Evolutionary conservation across 1,140 invertebrate genomes (phyloP), one percentile per base, ranked within the genome.

Genomic region (Caerostris extrusa): DNA sequence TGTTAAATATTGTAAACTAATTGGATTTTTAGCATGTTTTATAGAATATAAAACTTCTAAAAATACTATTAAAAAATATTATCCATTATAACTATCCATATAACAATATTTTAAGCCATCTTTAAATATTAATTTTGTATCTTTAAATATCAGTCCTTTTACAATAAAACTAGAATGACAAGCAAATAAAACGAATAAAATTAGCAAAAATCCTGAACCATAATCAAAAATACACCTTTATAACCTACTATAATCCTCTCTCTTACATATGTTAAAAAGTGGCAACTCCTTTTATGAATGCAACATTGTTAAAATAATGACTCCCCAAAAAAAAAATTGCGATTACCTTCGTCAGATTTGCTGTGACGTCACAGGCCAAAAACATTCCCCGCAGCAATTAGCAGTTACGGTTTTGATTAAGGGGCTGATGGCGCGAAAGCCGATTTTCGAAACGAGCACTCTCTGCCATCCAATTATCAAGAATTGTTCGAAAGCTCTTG

Each of bases 331-430:
- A 17, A 64, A 53, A 77, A 77, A 77, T 50, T 4, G 7, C 8
- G 53, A 77, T 77, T 77, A 77, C 71, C 34, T 77, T 4, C 50
- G 0, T 64, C 17, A 10, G 7, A 34, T 77, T 14, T 77, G 71
- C 8, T 12, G 34, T 53, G 34, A 53, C 71, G 50, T 77, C 8
- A 50, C 71, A 34, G 2, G 10, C 3, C 50, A 50, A 12, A 77
- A 77, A 77, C 53, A 77, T 77, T 77, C 71, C 50, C 50, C 10
- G 50, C 8, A 77, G 71, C 71, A 77, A 77, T 77, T 77, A 77
- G 71, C 71, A 77, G 71, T 77, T 77, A 77, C 19, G 71, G 71
- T 77, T 77, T 77, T 77, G 71, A 77, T 50, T 12, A 77, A 34
- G 34, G 14, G 12, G 19, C 34, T 77, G 34, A 34, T 10, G 34